Conservation (phyloP, 2,797 vertebrate genomes). For the Aplochiton taeniatus region DNA sequence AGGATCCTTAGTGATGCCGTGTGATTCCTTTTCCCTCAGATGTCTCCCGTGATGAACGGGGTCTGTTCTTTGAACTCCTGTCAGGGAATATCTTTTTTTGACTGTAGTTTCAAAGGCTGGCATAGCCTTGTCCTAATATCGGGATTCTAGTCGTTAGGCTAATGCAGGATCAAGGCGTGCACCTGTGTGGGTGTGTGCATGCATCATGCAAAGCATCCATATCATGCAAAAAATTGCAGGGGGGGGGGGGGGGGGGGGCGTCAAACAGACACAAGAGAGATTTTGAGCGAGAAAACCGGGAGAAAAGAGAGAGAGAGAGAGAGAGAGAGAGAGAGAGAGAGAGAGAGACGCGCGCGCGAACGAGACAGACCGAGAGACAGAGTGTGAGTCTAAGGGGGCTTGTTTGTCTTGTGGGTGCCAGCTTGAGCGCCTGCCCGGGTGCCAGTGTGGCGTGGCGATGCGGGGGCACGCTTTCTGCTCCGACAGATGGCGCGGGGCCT, state of each 20-base stretch:
- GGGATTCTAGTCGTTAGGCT: constrained; percentile 37
- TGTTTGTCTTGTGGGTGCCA: constrained; percentile 67
- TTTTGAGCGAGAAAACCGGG: constrained; percentile 11
- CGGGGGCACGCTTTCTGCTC: constrained; percentile 60
- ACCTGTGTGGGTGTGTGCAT: constrained; percentile 15
- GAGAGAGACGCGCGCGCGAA: constrained; percentile 40
- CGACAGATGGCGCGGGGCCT: constrained; percentile 66
- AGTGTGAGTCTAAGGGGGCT: constrained; percentile 62
- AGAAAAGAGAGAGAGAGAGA: constrained; percentile 26
- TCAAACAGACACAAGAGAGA: no score
- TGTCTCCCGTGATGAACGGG: constrained; percentile 62
- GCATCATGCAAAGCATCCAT: background rate
- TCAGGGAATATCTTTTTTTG: constrained; percentile 49
- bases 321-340: constrained; percentile 43
- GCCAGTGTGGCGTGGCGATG: constrained; percentile 58
- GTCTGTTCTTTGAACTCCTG: constrained; percentile 61
- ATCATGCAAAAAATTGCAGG: no score
- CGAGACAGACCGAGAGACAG: constrained; percentile 58
- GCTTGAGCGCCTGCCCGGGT: constrained; percentile 60
- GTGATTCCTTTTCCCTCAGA: constrained; percentile 66
- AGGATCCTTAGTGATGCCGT: constrained; percentile 70
- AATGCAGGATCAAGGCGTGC: constrained; percentile 14
- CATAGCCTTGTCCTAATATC: constrained; percentile 36
- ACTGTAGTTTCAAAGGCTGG: constrained; percentile 34
- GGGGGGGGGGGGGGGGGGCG: no score